phyloP scores from a whole-genome alignment of 2,113 vertebrate genomes.

The Vulpes lagopus region DNA sequence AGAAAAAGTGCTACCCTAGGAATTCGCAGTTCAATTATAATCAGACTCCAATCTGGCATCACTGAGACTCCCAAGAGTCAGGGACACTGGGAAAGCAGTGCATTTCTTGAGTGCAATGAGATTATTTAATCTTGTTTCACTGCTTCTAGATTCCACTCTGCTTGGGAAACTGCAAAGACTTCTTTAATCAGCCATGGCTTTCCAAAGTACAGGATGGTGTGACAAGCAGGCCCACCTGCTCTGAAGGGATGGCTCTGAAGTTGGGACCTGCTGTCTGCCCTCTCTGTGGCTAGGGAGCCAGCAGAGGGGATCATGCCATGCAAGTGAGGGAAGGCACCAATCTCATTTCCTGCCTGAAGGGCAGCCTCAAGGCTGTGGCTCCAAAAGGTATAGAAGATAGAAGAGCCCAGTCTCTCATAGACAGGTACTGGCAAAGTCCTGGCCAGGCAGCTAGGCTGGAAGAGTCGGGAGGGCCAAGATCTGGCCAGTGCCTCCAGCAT shows the following conservation, averaged over 20 bases:
- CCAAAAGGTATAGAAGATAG: background rate
- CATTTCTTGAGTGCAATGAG: background rate
- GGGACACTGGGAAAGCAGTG: background rate
- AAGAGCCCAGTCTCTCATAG: background rate
- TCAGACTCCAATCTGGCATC: background rate
- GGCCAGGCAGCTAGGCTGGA: background rate
- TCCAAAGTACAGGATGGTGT: background rate
- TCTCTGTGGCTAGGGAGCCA: background rate
- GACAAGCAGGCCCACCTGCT: conserved; percentile 35
- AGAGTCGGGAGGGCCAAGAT: background rate
- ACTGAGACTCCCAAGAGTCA: background rate
- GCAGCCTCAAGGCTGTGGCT: background rate
- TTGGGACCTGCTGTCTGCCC: background rate
- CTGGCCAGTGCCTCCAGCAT: conserved; percentile 67
- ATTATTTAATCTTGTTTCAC: background rate
- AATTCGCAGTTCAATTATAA: background rate
- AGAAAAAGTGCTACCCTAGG: background rate
- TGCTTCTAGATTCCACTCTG: background rate
- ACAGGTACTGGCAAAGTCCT: background rate
- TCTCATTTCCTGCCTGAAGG: background rate
- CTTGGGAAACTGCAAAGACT: background rate
- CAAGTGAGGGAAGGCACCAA: background rate
- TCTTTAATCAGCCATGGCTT: background rate
- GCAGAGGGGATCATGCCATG: background rate
- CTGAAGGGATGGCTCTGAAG: background rate